Conservation (phyloP, 2,888 invertebrate genomes). For the Lacanobia wlatinum region DNA sequence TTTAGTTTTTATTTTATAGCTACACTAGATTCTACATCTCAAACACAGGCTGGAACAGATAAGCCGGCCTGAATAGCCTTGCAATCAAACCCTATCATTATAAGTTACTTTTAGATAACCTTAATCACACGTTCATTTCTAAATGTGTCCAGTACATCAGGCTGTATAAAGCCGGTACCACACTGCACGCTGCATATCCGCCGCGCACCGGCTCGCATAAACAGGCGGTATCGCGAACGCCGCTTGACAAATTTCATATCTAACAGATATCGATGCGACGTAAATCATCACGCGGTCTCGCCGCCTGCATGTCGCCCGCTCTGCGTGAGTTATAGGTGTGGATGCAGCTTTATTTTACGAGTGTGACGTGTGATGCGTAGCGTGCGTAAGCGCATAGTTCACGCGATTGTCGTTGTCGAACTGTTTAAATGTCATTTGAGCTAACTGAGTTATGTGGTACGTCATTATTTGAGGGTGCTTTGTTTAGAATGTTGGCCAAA, state of each 20-base stretch:
- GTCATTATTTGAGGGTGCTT: constrained; percentile 25
- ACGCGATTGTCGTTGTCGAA: constrained; percentile 63
- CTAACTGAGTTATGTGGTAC: constrained; percentile 38
- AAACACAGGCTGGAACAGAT: constrained; percentile 21
- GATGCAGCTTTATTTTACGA: constrained; percentile 76
- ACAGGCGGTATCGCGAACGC: constrained; percentile 77
- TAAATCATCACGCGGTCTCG: constrained; percentile 82
- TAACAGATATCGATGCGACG: constrained; percentile 86
- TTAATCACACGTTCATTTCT: constrained; percentile 46
- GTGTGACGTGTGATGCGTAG: constrained; percentile 68
- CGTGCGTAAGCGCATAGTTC: constrained; percentile 66
- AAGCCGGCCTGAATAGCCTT: constrained; percentile 19
- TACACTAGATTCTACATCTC: constrained; percentile 1
- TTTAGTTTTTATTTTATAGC: not conserved
- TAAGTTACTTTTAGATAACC: constrained; percentile 53
- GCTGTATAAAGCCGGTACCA: constrained; percentile 54
- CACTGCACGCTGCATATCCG: constrained; percentile 57
- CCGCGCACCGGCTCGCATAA: constrained; percentile 81
- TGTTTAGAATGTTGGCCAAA: not conserved
- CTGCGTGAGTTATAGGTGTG: constrained; percentile 76
- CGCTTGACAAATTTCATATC: constrained; percentile 88
- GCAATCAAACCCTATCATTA: constrained; percentile 38
- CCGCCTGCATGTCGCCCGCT: constrained; percentile 73
- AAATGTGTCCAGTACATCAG: constrained; percentile 46
- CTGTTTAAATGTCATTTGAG: constrained; percentile 57